Percentiles rank a stretch among this genome's conserved stretches.
phyloP scores from a whole-genome alignment of 2,888 invertebrate genomes.

The Yponomeuta plumbellus region DNA sequence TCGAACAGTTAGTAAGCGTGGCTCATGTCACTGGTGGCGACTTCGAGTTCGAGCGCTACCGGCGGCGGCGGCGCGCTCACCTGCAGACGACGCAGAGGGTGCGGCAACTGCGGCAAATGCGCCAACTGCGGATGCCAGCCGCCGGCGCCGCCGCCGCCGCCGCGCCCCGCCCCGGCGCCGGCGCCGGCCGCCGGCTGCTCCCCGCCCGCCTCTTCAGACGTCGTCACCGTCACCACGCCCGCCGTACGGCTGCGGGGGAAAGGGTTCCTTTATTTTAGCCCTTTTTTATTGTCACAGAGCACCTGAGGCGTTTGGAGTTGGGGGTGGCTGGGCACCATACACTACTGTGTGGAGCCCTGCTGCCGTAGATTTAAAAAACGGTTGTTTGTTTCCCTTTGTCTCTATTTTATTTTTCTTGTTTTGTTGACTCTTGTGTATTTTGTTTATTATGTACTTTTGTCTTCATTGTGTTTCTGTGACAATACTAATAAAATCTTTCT shows the following conservation, averaged over 20 bases:
- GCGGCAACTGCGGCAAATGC: conserved; percentile 76
- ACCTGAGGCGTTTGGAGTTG: too few species aligned
- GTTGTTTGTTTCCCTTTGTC: too few species aligned
- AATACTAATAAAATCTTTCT: too few species aligned
- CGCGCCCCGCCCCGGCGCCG: conserved; percentile 27
- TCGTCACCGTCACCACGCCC: conserved; percentile 25
- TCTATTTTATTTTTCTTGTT: too few species aligned
- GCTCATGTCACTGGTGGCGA: conserved; percentile 62
- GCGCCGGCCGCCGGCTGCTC: background rate
- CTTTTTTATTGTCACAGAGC: too few species aligned
- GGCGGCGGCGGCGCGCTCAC: conserved; percentile 40
- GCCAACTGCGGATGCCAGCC: conserved; percentile 77
- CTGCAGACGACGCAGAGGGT: conserved; percentile 59
- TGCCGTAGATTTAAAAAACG: too few species aligned
- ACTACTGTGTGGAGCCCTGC: too few species aligned
- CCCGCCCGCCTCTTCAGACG: conserved; percentile 22
- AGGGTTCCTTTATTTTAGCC: too few species aligned
- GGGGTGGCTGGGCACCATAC: too few species aligned
- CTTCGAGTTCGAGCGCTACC: conserved; percentile 64
- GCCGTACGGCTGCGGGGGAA: conserved; percentile 20
- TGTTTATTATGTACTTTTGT: too few species aligned
- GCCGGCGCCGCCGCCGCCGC: conserved; percentile 28
- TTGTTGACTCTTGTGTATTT: too few species aligned
- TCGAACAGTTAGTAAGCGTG: background rate
- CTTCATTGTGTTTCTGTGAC: too few species aligned